These are phyloP conservation scores for Leptinotarsa texana DNA, from an alignment of 1,140 invertebrate species.

Conservation along the genomic window DNA sequence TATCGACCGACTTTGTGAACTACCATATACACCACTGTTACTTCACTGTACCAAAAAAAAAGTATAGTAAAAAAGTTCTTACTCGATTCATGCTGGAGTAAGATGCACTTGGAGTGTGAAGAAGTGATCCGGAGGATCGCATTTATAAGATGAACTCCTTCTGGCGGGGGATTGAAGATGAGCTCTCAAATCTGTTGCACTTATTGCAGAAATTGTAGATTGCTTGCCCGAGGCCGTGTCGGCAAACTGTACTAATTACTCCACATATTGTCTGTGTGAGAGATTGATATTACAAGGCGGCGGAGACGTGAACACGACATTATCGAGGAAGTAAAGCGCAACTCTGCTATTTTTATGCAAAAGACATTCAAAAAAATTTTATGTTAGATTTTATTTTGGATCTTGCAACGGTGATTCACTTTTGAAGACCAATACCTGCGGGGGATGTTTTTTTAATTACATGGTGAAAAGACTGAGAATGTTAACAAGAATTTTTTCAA, in stretches of 20 bases:
- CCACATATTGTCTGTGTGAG: background rate
- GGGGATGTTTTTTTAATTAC: too few relatives aligned
- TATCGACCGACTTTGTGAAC: background rate
- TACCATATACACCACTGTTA: background rate
- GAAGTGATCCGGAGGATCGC: background rate
- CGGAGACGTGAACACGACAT: too few relatives aligned
- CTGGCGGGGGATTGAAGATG: conserved; percentile 8
- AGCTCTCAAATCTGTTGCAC: conserved; percentile 9
- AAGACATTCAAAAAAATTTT: too few relatives aligned
- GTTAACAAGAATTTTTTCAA: too few relatives aligned
- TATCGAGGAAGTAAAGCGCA: too few relatives aligned
- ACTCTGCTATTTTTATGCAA: too few relatives aligned
- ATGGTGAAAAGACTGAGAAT: too few relatives aligned
- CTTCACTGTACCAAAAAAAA: background rate
- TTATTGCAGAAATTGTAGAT: conserved; percentile 16
- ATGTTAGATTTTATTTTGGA: too few relatives aligned
- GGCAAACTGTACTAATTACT: conserved; percentile 1
- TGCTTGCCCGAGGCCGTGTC: background rate
- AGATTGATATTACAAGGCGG: too few relatives aligned
- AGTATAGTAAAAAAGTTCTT: background rate
- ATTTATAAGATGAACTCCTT: conserved; percentile 12
- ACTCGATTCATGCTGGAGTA: conserved; percentile 16
- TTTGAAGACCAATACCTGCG: too few relatives aligned
- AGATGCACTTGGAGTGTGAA: conserved; percentile 11
- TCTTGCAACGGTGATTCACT: too few relatives aligned